Percentiles rank a stretch among this genome's conserved stretches.
Evolutionary conservation across 2,113 vertebrate genomes (phyloP).

Genomic region (Callipepla californica): DNA sequence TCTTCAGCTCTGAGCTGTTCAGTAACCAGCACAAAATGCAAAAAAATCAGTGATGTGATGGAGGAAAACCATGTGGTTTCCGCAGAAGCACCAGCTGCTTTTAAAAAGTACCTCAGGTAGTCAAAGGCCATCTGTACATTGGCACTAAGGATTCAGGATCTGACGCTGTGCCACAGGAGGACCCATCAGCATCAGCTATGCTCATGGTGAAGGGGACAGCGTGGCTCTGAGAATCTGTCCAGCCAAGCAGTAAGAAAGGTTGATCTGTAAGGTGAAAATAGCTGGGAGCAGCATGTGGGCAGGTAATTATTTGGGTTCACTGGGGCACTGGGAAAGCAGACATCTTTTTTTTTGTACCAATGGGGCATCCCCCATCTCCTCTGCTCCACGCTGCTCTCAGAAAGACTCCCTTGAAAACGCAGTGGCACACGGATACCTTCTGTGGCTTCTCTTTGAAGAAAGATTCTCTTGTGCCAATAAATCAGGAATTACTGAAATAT

Average conservation of each 20-base stretch:
- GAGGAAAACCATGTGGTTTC: background rate
- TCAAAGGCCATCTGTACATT: background rate
- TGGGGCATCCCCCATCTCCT: background rate
- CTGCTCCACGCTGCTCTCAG: background rate
- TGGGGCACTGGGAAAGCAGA: background rate
- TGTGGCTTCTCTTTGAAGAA: conserved; percentile 14
- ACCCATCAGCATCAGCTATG: background rate
- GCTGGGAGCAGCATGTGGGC: background rate
- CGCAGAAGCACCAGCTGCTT: background rate
- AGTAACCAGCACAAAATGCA: background rate
- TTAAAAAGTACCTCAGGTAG: background rate
- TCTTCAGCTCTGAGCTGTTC: background rate
- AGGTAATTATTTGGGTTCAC: background rate
- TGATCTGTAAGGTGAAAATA: background rate
- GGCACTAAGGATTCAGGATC: background rate
- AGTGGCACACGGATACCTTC: background rate
- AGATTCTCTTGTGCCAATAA: conserved; percentile 34
- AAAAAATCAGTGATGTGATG: background rate
- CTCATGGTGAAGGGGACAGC: fast-evolving
- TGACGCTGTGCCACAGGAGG: background rate
- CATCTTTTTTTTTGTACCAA: background rate
- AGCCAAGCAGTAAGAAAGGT: background rate
- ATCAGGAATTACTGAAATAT: conserved; percentile 50
- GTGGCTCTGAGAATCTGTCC: background rate
- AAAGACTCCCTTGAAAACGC: background rate